Evolutionary conservation across 2,797 vertebrate genomes (phyloP), one percentile per base, ranked within the genome.

Genomic region (Gallinago solitaria): DNA sequence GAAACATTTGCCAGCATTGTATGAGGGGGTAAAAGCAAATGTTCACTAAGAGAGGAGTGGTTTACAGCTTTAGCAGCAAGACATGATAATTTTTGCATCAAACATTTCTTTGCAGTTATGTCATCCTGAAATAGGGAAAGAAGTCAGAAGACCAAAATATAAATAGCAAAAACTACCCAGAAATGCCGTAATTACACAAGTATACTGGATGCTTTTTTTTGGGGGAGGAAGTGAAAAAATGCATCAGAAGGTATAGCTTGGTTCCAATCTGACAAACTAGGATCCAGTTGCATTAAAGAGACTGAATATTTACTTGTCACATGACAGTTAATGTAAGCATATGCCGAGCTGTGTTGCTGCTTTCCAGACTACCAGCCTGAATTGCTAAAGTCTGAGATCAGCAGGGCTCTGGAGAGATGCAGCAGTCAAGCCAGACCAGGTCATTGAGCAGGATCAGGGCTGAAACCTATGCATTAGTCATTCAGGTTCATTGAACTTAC

Each of bases 1-100:
- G 83, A 87, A 89, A 83, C 6, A n/a, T 90, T 93, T 94, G 11
- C 71, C 33, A 68, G 37, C 57, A 89, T 87, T 88, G 85, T 87
- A 71, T 39, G 75, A 92, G 60, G 30, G 32, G 32, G 60, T 85
- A 93, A 94, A 74, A 93, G 93, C 83, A 87, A 71, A 80, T 87
- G 70, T 89, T 95, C 89, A 92, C 67, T 28, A 54, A 77, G 70
- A 93, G 48, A 87, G 23, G 32, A 82, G n/a, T 73, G 28, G 25
- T 74, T 96, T 97, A 92, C 51, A 70, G 24, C 74, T 94, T 93
- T 92, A 95, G 90, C 83, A 80, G 16, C 76, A 90, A 69, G 77
- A 71, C 67, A 67, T 77, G 70, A 50, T 89, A 89, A 86, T 93
- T 94, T 93, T 91, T 92, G 63, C 89, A 89, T 39, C 73, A 30